Evolutionary conservation across 2,888 invertebrate species (phyloP).

Genomic region (Gandaritis pyraliata): DNA sequence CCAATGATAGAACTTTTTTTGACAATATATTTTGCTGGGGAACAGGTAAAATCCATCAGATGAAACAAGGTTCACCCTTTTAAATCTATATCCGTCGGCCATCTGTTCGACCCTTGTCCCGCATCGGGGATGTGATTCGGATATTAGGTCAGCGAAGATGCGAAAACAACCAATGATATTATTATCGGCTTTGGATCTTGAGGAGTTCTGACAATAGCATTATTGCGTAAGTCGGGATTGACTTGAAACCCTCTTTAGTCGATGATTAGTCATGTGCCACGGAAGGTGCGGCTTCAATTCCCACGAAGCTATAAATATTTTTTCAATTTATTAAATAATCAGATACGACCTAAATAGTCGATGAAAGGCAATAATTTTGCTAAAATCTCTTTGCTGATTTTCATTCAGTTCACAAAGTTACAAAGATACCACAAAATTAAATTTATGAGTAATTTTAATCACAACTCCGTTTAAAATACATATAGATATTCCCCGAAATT

Average conservation of each 20-base stretch:
- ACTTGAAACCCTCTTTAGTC: no score
- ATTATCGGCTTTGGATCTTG: conserved; percentile 4
- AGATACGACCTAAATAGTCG: no score
- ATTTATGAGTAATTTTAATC: no score
- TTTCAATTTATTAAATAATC: no score
- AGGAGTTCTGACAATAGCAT: conserved; percentile 3
- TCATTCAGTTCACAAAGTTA: no score
- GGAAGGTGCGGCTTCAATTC: no score
- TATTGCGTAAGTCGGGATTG: not conserved
- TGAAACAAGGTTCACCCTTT: conserved; percentile 12
- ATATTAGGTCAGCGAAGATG: conserved; percentile 12
- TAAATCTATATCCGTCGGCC: conserved; percentile 12
- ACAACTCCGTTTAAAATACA: not conserved
- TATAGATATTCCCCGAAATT: conserved; percentile 1
- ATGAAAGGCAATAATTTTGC: no score
- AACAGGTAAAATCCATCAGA: conserved; percentile 20
- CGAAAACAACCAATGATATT: conserved; percentile 2
- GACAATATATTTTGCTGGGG: not conserved
- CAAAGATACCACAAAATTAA: no score
- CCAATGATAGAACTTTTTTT: not conserved
- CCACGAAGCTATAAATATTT: no score
- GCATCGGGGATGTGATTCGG: conserved; percentile 8
- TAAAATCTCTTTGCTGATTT: no score
- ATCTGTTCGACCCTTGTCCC: conserved; percentile 18
- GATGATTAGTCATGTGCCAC: no score